phyloP scores from a whole-genome alignment of 2,888 invertebrate species.

The Rambutsinella grinnellia region DNA sequence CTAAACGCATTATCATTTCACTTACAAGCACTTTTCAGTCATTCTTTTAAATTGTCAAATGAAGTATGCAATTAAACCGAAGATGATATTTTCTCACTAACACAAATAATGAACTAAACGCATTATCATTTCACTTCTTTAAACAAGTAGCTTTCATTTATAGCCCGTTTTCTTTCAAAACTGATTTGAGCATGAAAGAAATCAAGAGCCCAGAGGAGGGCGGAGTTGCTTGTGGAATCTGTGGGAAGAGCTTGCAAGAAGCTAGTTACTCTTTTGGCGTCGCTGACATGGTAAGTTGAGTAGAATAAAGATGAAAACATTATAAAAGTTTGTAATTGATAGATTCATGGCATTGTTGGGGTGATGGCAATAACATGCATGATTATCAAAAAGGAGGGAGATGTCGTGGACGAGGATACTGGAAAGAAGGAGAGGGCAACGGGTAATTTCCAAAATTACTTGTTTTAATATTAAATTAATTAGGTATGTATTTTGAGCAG shows the following conservation, averaged over 20 bases:
- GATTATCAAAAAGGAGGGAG: slow-evolving; percentile 31
- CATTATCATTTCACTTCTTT: no score
- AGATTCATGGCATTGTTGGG: slow-evolving; percentile 23
- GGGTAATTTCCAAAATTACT: not conserved
- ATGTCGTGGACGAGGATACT: not conserved
- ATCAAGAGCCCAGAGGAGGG: no score
- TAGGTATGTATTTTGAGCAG: not conserved
- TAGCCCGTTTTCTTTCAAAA: no score
- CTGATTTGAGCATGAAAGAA: no score
- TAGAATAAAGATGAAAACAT: not conserved
- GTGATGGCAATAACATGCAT: slow-evolving; percentile 7
- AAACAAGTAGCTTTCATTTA: no score
- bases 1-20: no score
- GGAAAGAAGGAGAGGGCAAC: not conserved
- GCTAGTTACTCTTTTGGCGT: slow-evolving; percentile 24
- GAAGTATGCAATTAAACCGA: no score
- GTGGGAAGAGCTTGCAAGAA: slow-evolving; percentile 16
- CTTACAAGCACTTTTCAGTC: no score
- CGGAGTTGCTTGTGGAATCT: slow-evolving; percentile 28
- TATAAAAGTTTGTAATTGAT: not conserved
- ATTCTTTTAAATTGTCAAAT: no score
- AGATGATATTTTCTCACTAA: no score
- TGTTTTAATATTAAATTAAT: not conserved
- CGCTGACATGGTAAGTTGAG: slow-evolving; percentile 23
- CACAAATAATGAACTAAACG: no score